phyloP scores from a whole-genome alignment of 2,797 vertebrate genomes.

The Pseudomugil tenellus region DNA sequence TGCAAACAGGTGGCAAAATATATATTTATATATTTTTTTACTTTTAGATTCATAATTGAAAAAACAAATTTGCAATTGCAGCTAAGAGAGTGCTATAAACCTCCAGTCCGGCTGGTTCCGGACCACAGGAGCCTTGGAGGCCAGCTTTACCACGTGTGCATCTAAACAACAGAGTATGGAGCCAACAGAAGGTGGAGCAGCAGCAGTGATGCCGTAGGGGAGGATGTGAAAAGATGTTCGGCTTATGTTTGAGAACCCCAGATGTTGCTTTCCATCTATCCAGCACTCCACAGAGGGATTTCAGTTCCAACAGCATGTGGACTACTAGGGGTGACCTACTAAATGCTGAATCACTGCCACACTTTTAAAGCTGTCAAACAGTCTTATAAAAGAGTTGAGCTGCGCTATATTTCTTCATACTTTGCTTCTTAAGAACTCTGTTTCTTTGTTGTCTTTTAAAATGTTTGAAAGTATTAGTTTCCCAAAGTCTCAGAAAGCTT shows the following conservation, averaged over 20 bases:
- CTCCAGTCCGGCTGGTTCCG: background rate
- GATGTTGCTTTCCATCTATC: conserved; percentile 37
- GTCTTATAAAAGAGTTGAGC: background rate
- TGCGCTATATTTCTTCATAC: background rate
- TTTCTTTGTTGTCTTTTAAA: background rate
- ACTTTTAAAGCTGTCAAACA: conserved; percentile 28
- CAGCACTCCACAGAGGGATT: conserved; percentile 29
- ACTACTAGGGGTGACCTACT: conserved; percentile 17
- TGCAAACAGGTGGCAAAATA: conserved; percentile 58
- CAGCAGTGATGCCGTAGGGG: conserved; percentile 19
- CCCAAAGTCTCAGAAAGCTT: background rate
- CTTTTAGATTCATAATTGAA: conserved; percentile 5
- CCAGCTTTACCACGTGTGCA: conserved; percentile 1
- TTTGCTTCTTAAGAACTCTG: background rate
- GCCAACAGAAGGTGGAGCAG: conserved; percentile 38
- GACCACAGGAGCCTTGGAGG: background rate
- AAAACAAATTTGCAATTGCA: background rate
- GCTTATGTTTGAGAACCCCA: conserved; percentile 30
- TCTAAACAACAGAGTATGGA: conserved; percentile 16
- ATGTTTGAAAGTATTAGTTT: background rate
- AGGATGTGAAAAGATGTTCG: conserved; percentile 14
- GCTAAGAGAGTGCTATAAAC: conserved; percentile 1
- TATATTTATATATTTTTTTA: background rate
- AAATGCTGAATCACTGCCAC: conserved; percentile 25
- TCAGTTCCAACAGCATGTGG: conserved; percentile 14